Conservation (phyloP, 2,113 vertebrate genomes). For the Clupea harengus region DNA sequence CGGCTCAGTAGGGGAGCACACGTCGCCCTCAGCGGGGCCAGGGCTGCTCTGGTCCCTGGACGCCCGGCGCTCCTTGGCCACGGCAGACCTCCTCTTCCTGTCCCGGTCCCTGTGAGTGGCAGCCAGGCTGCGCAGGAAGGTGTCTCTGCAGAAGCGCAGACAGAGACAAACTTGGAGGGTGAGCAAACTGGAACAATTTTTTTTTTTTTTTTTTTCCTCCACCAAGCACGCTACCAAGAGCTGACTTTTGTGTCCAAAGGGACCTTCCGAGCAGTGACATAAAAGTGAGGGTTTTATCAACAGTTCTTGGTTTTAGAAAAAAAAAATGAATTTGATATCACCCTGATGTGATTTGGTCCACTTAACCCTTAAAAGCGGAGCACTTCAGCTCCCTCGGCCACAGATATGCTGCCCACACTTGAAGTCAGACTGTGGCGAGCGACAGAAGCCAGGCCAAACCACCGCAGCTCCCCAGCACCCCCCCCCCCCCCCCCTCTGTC, state of each 20-base stretch:
- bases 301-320: background rate
- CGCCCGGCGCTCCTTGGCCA: constrained; percentile 48
- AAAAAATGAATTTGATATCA: background rate
- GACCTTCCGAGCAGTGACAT: background rate
- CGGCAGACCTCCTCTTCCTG: constrained; percentile 70
- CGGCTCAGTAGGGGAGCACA: constrained; percentile 11
- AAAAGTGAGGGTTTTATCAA: background rate
- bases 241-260: background rate
- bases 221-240: background rate
- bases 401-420: constrained; percentile 25
- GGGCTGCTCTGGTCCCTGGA: background rate
- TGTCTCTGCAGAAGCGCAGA: constrained; percentile 70
- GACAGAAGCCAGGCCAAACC: constrained; percentile 25
- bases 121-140: constrained; percentile 84
- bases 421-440: constrained; percentile 3
- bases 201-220: background rate
- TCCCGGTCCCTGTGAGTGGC: constrained; percentile 74
- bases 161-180: background rate
- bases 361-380: background rate
- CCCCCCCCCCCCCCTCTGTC: background rate
- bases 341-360: constrained; percentile 10
- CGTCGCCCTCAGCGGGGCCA: background rate
- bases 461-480: constrained; percentile 6
- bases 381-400: background rate
- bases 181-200: background rate